These are phyloP conservation scores for Phymastichus coffea DNA, from an alignment of 1,140 invertebrate species.

Conservation along the genomic window DNA sequence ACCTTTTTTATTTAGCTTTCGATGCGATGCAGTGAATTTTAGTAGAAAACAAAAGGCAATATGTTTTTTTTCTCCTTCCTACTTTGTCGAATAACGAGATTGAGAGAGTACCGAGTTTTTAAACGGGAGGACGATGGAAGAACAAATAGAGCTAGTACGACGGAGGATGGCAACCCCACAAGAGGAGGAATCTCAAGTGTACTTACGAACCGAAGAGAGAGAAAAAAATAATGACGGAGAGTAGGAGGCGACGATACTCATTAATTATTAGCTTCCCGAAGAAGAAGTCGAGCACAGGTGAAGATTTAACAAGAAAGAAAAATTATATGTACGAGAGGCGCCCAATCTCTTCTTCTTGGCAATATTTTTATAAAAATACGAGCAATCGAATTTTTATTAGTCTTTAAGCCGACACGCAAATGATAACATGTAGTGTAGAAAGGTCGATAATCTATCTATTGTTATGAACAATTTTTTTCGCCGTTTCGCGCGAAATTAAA, in stretches of 20 bases:
- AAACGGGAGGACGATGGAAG: too few species aligned
- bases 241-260: background rate
- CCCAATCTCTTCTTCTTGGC: constrained; percentile 6
- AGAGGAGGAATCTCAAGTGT: constrained; percentile 26
- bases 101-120: too few species aligned
- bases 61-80: too few species aligned
- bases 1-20: too few species aligned
- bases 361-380: constrained; percentile 22
- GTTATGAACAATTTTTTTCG: constrained; percentile 9
- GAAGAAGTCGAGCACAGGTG: background rate
- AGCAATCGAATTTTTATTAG: constrained; percentile 21
- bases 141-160: too few species aligned
- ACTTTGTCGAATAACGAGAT: too few species aligned
- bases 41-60: too few species aligned
- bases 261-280: background rate
- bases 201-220: constrained; percentile 18
- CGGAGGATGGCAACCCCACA: background rate
- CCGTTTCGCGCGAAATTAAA: background rate
- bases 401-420: background rate
- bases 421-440: background rate
- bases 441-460: constrained; percentile 10
- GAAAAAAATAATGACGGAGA: constrained; percentile 13
- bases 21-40: too few species aligned
- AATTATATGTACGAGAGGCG: background rate
- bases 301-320: too few species aligned